A percentile compares a stretch with the other conserved stretches of the same genome.
These are phyloP conservation scores for Albula goreensis DNA, from an alignment of 2,113 vertebrate genomes.

Conservation along the genomic window DNA sequence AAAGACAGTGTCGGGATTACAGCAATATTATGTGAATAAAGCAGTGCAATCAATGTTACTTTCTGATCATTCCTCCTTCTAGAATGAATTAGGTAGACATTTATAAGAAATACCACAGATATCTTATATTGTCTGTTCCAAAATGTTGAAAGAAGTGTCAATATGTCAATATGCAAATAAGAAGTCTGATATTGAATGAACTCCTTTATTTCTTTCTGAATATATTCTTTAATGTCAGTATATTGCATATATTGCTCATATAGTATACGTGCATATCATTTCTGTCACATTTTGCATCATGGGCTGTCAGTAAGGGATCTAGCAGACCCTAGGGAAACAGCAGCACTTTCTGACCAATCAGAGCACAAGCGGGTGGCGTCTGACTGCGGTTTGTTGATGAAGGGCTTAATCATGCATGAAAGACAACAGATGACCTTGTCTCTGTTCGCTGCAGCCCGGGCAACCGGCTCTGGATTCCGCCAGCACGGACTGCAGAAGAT, in stretches of 20 bases:
- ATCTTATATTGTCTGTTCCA: too few relatives aligned
- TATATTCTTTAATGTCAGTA: not conserved
- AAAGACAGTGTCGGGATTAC: too few relatives aligned
- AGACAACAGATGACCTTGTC: conserved; percentile 49
- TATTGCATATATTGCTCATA: not conserved
- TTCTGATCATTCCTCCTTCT: too few relatives aligned
- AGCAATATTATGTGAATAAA: too few relatives aligned
- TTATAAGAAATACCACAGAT: too few relatives aligned
- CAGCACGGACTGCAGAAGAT: not conserved
- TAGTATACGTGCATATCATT: not conserved
- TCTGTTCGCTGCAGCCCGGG: conserved; percentile 35
- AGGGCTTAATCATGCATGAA: conserved; percentile 48
- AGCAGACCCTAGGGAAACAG: not conserved
- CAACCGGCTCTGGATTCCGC: conserved; percentile 52
- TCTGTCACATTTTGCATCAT: not conserved
- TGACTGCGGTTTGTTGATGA: not conserved
- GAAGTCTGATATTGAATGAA: not conserved
- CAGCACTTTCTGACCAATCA: not conserved
- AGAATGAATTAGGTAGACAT: too few relatives aligned
- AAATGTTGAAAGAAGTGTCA: too few relatives aligned
- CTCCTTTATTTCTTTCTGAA: too few relatives aligned
- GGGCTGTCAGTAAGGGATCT: not conserved
- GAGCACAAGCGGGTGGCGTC: not conserved
- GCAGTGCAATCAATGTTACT: too few relatives aligned
- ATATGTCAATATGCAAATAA: not conserved